These are phyloP conservation scores for Philonicus albiceps DNA, from an alignment of 2,888 invertebrate species.

Conservation along the genomic window DNA sequence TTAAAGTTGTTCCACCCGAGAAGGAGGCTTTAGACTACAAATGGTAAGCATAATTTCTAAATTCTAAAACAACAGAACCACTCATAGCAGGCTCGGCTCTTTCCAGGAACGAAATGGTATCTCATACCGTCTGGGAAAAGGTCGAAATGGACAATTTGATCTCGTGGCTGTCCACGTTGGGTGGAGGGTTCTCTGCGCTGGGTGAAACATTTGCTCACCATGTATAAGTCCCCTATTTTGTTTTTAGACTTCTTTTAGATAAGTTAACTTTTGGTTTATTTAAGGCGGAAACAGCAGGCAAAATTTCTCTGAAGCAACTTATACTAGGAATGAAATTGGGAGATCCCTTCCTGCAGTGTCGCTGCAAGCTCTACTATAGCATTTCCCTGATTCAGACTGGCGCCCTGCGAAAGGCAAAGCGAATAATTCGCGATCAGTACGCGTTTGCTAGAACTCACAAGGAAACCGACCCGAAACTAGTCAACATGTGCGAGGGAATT, in stretches of 20 bases:
- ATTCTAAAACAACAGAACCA: not conserved
- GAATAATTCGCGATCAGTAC: conserved; percentile 69
- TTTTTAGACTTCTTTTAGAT: not conserved
- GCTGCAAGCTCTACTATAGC: conserved; percentile 87
- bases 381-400: conserved; percentile 88
- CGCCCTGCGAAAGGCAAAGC: conserved; percentile 69
- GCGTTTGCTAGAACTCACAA: conserved; percentile 59
- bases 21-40: conserved; percentile 74
- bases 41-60: conserved; percentile 66
- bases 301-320: conserved; percentile 85
- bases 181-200: conserved; percentile 94
- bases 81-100: conserved; percentile 41
- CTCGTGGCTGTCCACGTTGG: conserved; percentile 95
- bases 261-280: not conserved
- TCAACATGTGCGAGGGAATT: conserved; percentile 85
- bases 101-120: conserved; percentile 66
- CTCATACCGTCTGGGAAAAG: conserved; percentile 67
- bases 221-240: conserved; percentile 68
- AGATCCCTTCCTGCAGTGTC: conserved; percentile 80
- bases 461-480: conserved; percentile 69
- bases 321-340: conserved; percentile 80
- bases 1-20: conserved; percentile 68
- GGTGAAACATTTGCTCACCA: conserved; percentile 85
- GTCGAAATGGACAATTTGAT: conserved; percentile 84
- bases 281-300: conserved; percentile 87